phyloP scores from a whole-genome alignment of 2,113 vertebrate species.

The Hypanus sabinus region DNA sequence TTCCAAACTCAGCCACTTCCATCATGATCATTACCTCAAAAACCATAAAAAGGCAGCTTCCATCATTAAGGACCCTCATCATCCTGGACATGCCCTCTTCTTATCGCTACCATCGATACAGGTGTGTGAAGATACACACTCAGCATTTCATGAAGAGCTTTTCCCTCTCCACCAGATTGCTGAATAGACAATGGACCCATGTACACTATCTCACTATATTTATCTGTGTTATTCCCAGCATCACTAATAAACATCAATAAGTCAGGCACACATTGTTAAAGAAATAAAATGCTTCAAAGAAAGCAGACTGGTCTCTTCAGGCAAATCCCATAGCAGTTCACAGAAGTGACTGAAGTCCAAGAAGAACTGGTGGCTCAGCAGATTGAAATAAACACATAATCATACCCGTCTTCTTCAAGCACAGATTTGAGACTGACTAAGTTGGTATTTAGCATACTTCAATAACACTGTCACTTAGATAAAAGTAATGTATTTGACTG shows the following conservation, averaged over 20 bases:
- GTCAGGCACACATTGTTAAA: not conserved
- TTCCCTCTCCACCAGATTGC: no score
- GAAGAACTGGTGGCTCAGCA: not conserved
- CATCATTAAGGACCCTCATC: no score
- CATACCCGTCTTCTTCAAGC: not conserved
- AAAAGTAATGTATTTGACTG: not conserved
- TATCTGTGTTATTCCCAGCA: not conserved
- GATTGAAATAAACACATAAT: not conserved
- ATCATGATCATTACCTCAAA: no score
- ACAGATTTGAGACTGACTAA: not conserved
- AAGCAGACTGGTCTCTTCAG: not conserved
- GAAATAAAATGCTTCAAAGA: not conserved
- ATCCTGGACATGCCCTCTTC: no score
- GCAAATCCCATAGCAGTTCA: not conserved
- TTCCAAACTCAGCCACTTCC: no score
- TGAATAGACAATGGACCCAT: no score
- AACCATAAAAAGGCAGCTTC: no score
- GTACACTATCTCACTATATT: no score
- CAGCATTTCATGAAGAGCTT: no score
- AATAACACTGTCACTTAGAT: not conserved
- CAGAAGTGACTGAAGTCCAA: not conserved
- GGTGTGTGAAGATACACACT: no score
- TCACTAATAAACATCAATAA: not conserved
- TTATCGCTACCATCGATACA: no score
- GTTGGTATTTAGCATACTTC: not conserved